These are phyloP conservation scores for Lepus timidus DNA, from an alignment of 2,113 vertebrate species.

Conservation along the genomic window DNA sequence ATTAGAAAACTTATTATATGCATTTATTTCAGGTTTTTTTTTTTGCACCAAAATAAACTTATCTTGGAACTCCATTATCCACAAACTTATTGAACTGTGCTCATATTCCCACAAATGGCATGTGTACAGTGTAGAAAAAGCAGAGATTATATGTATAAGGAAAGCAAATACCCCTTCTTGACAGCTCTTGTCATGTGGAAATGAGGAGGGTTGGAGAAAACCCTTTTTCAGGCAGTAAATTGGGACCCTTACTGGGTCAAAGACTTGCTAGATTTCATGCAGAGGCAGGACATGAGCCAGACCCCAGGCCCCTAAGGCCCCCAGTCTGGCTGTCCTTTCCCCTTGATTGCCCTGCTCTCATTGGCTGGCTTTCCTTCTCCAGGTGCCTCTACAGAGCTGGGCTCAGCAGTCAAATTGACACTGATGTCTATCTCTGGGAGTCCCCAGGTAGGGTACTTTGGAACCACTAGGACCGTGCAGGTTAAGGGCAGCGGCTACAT, in stretches of 20 bases:
- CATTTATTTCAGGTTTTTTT: too few relatives aligned
- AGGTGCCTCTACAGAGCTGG: constrained; percentile 16
- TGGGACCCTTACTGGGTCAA: neutral
- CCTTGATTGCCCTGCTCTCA: neutral
- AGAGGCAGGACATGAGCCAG: neutral
- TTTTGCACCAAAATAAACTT: too few relatives aligned
- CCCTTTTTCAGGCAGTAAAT: neutral
- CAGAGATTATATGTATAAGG: neutral
- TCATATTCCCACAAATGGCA: neutral
- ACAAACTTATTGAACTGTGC: too few relatives aligned
- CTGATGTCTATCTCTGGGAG: constrained; percentile 45
- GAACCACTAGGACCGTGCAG: neutral
- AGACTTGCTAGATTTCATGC: neutral
- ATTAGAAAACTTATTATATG: too few relatives aligned
- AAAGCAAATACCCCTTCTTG: neutral
- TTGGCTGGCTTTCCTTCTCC: neutral
- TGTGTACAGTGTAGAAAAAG: neutral
- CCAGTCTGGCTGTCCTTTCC: neutral
- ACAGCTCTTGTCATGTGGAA: neutral
- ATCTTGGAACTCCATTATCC: too few relatives aligned
- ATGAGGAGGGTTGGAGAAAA: neutral
- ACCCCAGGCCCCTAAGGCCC: neutral
- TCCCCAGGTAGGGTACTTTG: neutral
- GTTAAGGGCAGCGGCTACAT: neutral
- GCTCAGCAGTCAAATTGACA: constrained; percentile 21